These are phyloP conservation scores for Leucoraja ocellata DNA, from an alignment of 2,797 vertebrate genomes.

Conservation along the genomic window DNA sequence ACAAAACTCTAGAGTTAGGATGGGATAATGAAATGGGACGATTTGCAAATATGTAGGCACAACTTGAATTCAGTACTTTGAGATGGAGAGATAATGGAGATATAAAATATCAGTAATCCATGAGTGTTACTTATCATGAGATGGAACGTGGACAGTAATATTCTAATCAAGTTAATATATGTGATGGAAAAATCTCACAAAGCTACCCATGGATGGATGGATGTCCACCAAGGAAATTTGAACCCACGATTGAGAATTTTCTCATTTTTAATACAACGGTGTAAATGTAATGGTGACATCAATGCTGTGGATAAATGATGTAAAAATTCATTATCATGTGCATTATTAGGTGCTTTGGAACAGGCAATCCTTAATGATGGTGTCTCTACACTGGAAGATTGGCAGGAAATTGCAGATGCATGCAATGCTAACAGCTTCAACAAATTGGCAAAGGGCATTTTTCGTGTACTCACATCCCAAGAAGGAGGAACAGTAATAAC, in stretches of 20 bases:
- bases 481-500: conserved; percentile 47
- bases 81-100: neutral
- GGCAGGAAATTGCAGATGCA: conserved; percentile 52
- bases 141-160: neutral
- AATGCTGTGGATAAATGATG: neutral
- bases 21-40: neutral
- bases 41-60: neutral
- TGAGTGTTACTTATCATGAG: too few species aligned
- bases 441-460: conserved; percentile 51
- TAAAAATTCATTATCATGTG: conserved; percentile 9
- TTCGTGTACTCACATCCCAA: conserved; percentile 55
- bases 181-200: neutral
- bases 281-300: neutral
- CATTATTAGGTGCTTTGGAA: conserved; percentile 51
- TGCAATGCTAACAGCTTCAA: conserved; percentile 52
- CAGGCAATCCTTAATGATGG: conserved; percentile 53
- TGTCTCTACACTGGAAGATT: conserved; percentile 51
- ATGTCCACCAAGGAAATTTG: neutral
- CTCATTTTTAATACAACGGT: neutral
- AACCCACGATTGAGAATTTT: neutral
- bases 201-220: neutral
- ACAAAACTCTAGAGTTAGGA: neutral
- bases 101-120: neutral
- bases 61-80: conserved; percentile 10
- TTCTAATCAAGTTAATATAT: neutral